Evolutionary conservation across 92 coral and sea anemone species (phyloP).

Genomic region (Phenganax stokvisi): DNA sequence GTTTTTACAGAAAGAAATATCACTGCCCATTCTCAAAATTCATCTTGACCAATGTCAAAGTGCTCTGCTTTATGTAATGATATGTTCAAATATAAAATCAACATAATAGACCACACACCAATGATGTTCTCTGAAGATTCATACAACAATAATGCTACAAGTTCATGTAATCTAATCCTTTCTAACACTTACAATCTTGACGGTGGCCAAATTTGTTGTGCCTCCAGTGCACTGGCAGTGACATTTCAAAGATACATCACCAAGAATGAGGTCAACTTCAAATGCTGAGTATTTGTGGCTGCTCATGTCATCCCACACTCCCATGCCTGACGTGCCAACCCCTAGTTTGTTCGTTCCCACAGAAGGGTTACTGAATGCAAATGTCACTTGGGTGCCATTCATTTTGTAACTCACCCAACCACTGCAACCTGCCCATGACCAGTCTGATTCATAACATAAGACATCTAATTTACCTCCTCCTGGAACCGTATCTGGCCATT

Average conservation of each 20-base stretch:
- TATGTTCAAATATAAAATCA: too few relatives aligned
- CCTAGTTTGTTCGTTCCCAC: constrained; percentile 46
- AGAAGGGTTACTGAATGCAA: constrained; percentile 52
- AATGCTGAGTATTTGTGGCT: constrained; percentile 39
- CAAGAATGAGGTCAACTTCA: not conserved
- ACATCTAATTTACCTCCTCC: constrained; percentile 9
- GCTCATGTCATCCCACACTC: constrained; percentile 45
- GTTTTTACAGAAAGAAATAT: too few relatives aligned
- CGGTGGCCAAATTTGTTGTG: constrained; percentile 35
- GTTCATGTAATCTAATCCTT: too few relatives aligned
- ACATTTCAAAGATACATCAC: constrained; percentile 17
- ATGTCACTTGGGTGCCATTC: constrained; percentile 41
- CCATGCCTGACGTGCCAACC: constrained; percentile 43
- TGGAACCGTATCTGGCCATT: constrained; percentile 41
- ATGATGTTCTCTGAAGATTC: too few relatives aligned
- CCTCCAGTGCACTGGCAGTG: constrained; percentile 42
- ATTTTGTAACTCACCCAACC: constrained; percentile 47
- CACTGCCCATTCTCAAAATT: too few relatives aligned
- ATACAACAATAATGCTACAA: too few relatives aligned
- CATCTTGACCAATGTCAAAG: too few relatives aligned
- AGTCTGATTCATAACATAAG: constrained; percentile 47
- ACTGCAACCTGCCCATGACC: constrained; percentile 46
- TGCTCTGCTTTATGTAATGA: too few relatives aligned
- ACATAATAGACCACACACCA: too few relatives aligned
- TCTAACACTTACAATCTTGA: not conserved